phyloP scores from a whole-genome alignment of 2,797 vertebrate species.

The Clarias platycephalus region DNA sequence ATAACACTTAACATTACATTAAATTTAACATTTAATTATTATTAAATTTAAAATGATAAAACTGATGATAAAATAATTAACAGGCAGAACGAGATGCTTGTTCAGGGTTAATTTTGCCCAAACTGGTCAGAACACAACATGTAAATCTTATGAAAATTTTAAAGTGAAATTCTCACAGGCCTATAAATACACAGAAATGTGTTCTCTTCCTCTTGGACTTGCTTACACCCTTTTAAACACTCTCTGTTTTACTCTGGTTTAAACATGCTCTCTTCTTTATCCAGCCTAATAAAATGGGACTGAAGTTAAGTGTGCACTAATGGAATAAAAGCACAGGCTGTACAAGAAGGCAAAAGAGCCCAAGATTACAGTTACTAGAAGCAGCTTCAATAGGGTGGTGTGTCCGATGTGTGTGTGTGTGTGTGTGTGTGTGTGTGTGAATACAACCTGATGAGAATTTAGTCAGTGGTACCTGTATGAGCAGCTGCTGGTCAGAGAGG shows the following conservation, averaged over 20 bases:
- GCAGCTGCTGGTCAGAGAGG: constrained; percentile 64
- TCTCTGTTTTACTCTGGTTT: not conserved
- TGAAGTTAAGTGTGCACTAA: not conserved
- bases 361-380: not conserved
- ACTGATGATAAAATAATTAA: not conserved
- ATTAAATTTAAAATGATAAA: not conserved
- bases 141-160: not conserved
- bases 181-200: not conserved
- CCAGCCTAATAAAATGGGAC: not conserved
- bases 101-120: not conserved
- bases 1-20: no score
- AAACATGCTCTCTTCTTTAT: no score
- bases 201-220: not conserved
- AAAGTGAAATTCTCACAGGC: not conserved
- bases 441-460: not conserved
- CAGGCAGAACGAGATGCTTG: not conserved
- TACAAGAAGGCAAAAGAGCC: not conserved
- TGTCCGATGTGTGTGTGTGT: not conserved
- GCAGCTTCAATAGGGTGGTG: not conserved
- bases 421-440: not conserved
- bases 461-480: constrained; percentile 69
- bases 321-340: not conserved
- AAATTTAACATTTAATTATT: not conserved
- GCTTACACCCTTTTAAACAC: not conserved
- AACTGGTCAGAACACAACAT: not conserved